Evolutionary conservation across 2,888 invertebrate species (phyloP).

Genomic region (Agrotis puta): DNA sequence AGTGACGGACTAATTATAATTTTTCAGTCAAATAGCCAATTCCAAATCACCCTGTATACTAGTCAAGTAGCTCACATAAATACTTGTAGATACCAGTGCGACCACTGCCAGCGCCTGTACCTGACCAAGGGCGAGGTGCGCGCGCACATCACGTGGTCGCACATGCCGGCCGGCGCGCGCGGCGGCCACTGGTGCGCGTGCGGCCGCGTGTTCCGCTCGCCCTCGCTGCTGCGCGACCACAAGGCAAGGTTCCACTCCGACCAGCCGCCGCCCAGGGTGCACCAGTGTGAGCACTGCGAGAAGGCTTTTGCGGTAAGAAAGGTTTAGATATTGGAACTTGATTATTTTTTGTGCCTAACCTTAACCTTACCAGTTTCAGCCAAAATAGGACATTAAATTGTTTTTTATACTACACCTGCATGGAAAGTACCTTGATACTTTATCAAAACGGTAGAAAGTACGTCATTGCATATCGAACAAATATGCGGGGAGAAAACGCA

Average conservation of each 20-base stretch:
- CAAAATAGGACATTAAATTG: too few relatives aligned
- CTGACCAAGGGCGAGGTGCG: slow-evolving; percentile 78
- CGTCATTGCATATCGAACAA: too few relatives aligned
- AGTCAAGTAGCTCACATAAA: too few relatives aligned
- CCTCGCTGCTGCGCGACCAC: slow-evolving; percentile 70
- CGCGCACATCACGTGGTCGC: slow-evolving; percentile 77
- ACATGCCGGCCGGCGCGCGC: slow-evolving; percentile 62
- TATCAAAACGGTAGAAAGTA: too few relatives aligned
- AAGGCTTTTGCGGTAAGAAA: slow-evolving; percentile 73
- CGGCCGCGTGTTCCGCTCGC: slow-evolving; percentile 76
- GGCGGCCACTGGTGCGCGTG: slow-evolving; percentile 73
- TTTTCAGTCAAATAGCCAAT: too few relatives aligned
- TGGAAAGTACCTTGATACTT: too few relatives aligned
- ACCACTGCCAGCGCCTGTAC: slow-evolving; percentile 75
- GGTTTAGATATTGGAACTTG: background rate
- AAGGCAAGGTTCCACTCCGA: slow-evolving; percentile 58
- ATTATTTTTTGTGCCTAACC: too few relatives aligned
- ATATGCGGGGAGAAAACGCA: too few relatives aligned
- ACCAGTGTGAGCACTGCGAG: slow-evolving; percentile 69
- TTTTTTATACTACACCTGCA: too few relatives aligned
- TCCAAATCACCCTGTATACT: too few relatives aligned
- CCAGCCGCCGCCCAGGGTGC: slow-evolving; percentile 60
- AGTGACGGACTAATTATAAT: too few relatives aligned
- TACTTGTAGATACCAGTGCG: slow-evolving; percentile 78
- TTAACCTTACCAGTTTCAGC: too few relatives aligned